A percentile compares a stretch with the other conserved stretches of the same genome.
These are phyloP conservation scores for Temnothorax longispinosus DNA, from an alignment of 1,140 invertebrate species.

Conservation along the genomic window DNA sequence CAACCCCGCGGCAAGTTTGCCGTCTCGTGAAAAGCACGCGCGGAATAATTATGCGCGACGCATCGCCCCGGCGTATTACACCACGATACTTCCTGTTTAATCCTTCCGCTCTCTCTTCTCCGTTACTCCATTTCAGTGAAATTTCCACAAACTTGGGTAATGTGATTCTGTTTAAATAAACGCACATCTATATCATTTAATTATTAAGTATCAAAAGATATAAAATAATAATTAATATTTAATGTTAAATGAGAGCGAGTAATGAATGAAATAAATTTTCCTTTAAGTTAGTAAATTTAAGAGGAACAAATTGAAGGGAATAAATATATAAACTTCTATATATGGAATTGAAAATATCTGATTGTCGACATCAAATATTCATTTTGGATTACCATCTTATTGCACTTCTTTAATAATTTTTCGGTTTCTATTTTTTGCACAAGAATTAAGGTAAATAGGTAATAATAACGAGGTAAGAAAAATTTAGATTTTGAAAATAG, in stretches of 20 bases:
- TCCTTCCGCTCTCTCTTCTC: slow-evolving; percentile 33
- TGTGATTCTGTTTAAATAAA: slow-evolving; percentile 32
- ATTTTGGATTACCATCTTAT: background rate
- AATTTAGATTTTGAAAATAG: background rate
- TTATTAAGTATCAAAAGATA: slow-evolving; percentile 15
- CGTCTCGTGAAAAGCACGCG: slow-evolving; percentile 40
- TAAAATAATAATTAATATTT: background rate
- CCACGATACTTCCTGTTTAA: slow-evolving; percentile 55
- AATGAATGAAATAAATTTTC: slow-evolving; percentile 27
- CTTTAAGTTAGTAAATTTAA: background rate
- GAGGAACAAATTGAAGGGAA: background rate
- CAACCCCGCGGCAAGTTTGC: slow-evolving; percentile 50
- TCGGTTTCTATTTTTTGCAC: background rate
- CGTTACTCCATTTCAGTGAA: slow-evolving; percentile 31
- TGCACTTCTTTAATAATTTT: background rate
- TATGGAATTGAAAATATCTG: background rate
- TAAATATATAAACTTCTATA: background rate
- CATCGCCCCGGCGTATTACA: slow-evolving; percentile 42
- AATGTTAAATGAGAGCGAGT: background rate
- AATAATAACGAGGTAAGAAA: background rate
- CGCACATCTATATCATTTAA: slow-evolving; percentile 17
- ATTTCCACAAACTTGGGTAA: slow-evolving; percentile 44
- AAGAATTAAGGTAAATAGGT: background rate
- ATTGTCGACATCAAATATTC: background rate
- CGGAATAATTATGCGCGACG: slow-evolving; percentile 56